Percentiles rank a stretch among this genome's conserved stretches.
Conservation (phyloP, 2,797 vertebrate species). For the Sebastes diaconus region DNA sequence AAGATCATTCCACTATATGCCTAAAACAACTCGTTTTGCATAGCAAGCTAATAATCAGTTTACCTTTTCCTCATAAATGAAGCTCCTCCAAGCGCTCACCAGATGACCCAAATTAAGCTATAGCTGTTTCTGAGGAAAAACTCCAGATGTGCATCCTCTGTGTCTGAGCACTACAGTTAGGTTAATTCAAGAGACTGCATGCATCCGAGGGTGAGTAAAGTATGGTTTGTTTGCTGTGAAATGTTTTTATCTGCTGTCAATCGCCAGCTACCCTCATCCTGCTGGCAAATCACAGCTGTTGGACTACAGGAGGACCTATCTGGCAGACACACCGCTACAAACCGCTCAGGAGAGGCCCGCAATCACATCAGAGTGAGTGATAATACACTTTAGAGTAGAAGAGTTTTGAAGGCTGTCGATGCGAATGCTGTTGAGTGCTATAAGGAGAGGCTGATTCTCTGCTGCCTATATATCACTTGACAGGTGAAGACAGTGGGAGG, state of each 20-base stretch:
- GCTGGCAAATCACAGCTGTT: slow-evolving; percentile 31
- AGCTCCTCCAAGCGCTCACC: background rate
- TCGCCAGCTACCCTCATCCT: slow-evolving; percentile 5
- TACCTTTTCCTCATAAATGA: slow-evolving; percentile 1
- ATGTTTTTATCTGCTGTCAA: slow-evolving; percentile 23
- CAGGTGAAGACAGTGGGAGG: slow-evolving; percentile 50
- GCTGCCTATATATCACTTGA: slow-evolving; percentile 53
- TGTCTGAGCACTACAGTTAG: background rate
- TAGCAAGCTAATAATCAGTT: background rate
- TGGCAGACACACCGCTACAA: slow-evolving; percentile 31
- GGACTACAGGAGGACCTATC: slow-evolving; percentile 34
- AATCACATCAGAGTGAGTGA: slow-evolving; percentile 53
- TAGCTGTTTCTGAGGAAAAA: background rate
- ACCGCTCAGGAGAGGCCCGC: slow-evolving; percentile 32
- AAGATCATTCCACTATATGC: background rate
- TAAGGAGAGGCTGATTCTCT: slow-evolving; percentile 52
- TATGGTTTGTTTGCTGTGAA: slow-evolving; percentile 31
- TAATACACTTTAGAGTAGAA: slow-evolving; percentile 49
- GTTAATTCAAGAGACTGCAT: background rate
- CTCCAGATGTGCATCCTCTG: background rate
- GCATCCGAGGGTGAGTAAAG: background rate
- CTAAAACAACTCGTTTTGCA: slow-evolving; percentile 11
- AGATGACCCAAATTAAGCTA: slow-evolving; percentile 8
- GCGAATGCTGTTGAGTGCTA: slow-evolving; percentile 49
- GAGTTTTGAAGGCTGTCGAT: slow-evolving; percentile 66